Evolutionary conservation across 2,888 invertebrate genomes (phyloP), one percentile per base, ranked within the genome.

Genomic region (Ferdinandea cuprea): DNA sequence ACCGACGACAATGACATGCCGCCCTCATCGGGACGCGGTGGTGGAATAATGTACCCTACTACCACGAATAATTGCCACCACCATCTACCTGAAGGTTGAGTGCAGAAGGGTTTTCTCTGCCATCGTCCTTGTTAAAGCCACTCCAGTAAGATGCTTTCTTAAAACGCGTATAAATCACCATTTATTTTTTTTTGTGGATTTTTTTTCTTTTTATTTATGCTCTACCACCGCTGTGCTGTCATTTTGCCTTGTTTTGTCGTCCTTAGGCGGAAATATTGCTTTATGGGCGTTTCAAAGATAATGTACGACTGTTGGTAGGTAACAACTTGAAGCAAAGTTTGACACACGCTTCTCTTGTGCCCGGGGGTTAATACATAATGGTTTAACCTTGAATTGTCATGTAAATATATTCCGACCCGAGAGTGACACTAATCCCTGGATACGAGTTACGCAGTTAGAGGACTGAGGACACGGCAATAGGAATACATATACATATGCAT

Each of bases 161-260:
- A 83, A 83, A 83, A 83, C 58, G 63, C 78, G 78, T 66, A 83
- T 83, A 83, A 78, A 83, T 76, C 68, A 76, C 59, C 30, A 17
- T 44, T 32, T 21, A n/a, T 32, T 54, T 54, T 40, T 54, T 44
- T 72, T 44, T 72, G 3, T 2, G 5, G 25, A 25, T 46, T 37
- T 32, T 46, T 32, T 48, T n/a, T 25, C 15, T 32, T n/a, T 40
- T 37, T 30, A 17, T 73, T 40, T 32, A 13, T 79, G 17, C 66
- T 42, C 25, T 32, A 19, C 3, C 32, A 59, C 44, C 40, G 37
- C 6, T 71, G 40, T 30, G 50, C 40, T 69, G 69, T 52, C 63
- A 65, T 17, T 48, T 35, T 19, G 15, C 32, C 17, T 48, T 52
- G 63, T 42, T 54, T 13, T 40, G 30, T 13, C 25, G 63, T 63